Base-by-base conservation (phyloP, 2,113 vertebrate species). In the Corythaixoides concolor region DNA sequence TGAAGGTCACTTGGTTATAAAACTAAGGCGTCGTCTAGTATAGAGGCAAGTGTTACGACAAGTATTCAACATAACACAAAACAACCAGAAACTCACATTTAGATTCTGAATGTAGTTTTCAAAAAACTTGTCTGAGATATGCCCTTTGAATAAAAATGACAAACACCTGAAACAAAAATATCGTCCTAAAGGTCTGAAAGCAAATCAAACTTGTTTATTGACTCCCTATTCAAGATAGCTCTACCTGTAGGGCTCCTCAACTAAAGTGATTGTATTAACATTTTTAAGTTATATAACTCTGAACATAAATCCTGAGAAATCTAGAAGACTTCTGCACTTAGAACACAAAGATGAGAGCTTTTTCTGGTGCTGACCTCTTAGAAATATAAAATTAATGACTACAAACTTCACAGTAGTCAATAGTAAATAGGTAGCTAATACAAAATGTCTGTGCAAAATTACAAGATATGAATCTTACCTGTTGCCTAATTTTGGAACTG, bases 1-100 rank as follows among this genome's bases (percentile, higher is more conserved):
- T 92, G 85, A 95, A 96, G 92, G 80, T 95, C 83, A 89, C 18
- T 87, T 72, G 64, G 24, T 78, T 95, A 32, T 88, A 89, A 89
- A 93, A 75, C 66, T 43, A 27, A 52, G 64, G 64, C 60, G 22
- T 82, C 13, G 7, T 56, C 11, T 27, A 56, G 22, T 49, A 62
- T 8, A 63, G 21, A 70, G 18, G 14, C 18, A 50, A n/a, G n/a
- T 83, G 88, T 88, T 89, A 83, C 32, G 87, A 28, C 1, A 27
- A 28, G 16, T 73, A 64, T 62, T 74, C 47, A 95, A 30, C 28
- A 26, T 12, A 84, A 43, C 33, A 21, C 3, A 37, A 55, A 80
- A 73, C 3, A 6, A 53, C 37, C 77, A n/a, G 27, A 73, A 77
- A 50, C 35, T 84, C 43, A 49, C 12, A 43, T 69, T 89, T 89